These are phyloP conservation scores for Sylvia borin DNA, from an alignment of 2,797 vertebrate genomes.

Conservation along the genomic window DNA sequence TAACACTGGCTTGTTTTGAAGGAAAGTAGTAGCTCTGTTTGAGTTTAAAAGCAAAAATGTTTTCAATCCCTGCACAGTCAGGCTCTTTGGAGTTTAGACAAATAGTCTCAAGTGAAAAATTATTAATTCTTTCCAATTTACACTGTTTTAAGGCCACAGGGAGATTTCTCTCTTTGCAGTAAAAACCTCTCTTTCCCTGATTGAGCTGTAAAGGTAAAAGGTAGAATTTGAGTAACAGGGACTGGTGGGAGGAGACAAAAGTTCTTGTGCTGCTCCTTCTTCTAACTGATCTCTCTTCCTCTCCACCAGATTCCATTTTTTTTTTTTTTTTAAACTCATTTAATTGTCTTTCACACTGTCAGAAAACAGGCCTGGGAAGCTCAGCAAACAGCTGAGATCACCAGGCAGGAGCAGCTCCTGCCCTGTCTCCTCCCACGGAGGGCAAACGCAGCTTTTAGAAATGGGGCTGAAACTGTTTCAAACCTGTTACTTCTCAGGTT, in stretches of 20 bases:
- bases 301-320: not conserved
- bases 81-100: not conserved
- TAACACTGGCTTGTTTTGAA: slow-evolving; percentile 18
- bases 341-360: not conserved
- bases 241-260: fast-evolving
- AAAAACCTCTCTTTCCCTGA: not conserved
- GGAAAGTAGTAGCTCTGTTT: not conserved
- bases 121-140: not conserved
- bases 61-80: not conserved
- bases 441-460: not conserved
- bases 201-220: not conserved
- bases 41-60: slow-evolving; percentile 13
- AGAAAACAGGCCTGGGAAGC: not conserved
- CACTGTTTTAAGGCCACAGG: not conserved
- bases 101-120: not conserved
- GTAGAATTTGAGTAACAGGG: not conserved
- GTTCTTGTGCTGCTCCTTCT: not conserved
- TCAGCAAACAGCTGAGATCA: not conserved
- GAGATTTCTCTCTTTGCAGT: not conserved
- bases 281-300: not conserved
- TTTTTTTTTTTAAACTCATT: not conserved
- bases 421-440: fast-evolving
- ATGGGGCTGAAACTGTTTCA: not conserved
- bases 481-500: not conserved
- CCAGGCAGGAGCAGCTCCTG: not conserved